Conservation (phyloP, 2,113 vertebrate species). For the Varanus salvator region DNA sequence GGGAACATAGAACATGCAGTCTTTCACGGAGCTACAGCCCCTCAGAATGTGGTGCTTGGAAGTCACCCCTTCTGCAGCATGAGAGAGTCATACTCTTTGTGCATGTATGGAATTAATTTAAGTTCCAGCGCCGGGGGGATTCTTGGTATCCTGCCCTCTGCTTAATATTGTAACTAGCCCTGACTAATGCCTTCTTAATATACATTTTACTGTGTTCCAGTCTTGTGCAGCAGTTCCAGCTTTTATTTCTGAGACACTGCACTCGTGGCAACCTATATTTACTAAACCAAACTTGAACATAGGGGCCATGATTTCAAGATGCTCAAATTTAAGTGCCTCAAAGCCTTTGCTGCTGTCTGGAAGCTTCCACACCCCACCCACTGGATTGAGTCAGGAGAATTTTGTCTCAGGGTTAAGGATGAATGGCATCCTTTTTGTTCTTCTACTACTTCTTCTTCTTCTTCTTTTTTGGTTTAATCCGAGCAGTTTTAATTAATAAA, state of each 20-base stretch:
- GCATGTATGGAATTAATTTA: conserved; percentile 3
- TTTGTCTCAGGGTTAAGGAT: background rate
- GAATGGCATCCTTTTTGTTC: background rate
- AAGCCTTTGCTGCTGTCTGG: background rate
- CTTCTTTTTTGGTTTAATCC: no score
- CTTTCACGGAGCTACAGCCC: background rate
- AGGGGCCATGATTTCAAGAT: background rate
- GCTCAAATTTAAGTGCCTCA: background rate
- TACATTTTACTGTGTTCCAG: no score
- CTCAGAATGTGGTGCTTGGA: background rate
- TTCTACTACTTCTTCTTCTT: no score
- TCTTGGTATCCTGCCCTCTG: background rate
- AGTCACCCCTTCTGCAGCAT: no score
- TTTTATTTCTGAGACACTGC: background rate
- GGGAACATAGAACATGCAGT: no score
- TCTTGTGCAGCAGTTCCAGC: background rate
- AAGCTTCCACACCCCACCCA: fast-evolving
- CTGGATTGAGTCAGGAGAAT: background rate
- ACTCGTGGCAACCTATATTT: background rate
- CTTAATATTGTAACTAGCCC: background rate
- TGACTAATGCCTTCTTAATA: no score
- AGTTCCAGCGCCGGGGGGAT: background rate
- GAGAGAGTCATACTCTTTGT: background rate
- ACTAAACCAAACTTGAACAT: background rate
- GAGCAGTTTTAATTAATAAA: background rate